Conservation (phyloP, 2,888 invertebrate species). For the Dicyrtoma fusca region DNA sequence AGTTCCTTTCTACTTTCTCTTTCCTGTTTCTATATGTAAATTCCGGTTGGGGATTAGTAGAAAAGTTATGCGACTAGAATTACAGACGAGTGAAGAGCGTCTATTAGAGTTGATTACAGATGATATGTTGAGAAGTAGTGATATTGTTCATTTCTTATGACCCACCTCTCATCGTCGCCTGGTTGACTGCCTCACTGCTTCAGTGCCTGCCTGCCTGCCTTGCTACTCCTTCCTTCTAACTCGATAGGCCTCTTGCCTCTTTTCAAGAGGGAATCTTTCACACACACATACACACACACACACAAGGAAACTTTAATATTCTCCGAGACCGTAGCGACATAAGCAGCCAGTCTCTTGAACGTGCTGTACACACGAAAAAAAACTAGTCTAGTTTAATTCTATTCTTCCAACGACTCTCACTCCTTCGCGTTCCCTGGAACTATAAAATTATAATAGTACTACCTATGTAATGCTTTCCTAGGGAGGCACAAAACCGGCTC, state of each 20-base stretch:
- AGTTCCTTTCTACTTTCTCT: not conserved
- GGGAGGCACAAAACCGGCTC: not conserved
- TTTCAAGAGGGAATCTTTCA: too few relatives aligned
- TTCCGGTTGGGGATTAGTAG: not conserved
- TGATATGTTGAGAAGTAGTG: slow-evolving; percentile 8
- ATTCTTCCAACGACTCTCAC: not conserved
- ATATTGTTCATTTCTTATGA: slow-evolving; percentile 2
- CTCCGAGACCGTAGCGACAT: too few relatives aligned
- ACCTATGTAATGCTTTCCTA: not conserved
- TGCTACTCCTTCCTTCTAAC: too few relatives aligned
- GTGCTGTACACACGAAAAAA: too few relatives aligned
- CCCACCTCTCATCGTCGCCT: slow-evolving; percentile 9
- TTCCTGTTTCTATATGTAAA: not conserved
- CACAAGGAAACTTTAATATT: too few relatives aligned
- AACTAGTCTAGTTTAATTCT: not conserved
- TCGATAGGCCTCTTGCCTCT: too few relatives aligned
- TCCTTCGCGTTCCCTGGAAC: not conserved
- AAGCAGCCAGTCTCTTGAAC: too few relatives aligned
- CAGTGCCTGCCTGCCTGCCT: not conserved
- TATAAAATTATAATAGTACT: slow-evolving; percentile 1
- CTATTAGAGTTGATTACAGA: slow-evolving; percentile 2
- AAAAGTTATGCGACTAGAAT: not conserved
- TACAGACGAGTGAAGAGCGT: not conserved
- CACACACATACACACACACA: too few relatives aligned
- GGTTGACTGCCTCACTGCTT: not conserved